Conservation (phyloP, 92 coral and sea anemone genomes). For the Phymanthus crucifer region DNA sequence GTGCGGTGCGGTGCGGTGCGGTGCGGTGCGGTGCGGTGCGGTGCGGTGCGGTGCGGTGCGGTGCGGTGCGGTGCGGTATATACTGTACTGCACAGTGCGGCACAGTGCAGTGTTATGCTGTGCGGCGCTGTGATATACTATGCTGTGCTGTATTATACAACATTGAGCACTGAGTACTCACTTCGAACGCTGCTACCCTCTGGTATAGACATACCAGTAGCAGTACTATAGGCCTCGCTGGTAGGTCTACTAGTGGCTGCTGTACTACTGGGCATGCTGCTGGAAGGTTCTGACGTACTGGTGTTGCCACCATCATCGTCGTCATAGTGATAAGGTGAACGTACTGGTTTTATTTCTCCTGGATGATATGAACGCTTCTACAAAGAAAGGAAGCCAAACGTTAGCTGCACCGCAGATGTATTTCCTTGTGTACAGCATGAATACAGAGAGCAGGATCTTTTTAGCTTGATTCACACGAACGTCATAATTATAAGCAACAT, state of each 20-base stretch:
- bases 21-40: neutral
- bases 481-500: too few relatives aligned
- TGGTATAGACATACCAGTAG: conserved; percentile 42
- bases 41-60: neutral
- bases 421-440: too few relatives aligned
- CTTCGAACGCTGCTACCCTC: conserved; percentile 68
- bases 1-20: conserved; percentile 8
- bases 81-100: too few relatives aligned
- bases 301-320: conserved; percentile 86
- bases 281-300: conserved; percentile 88
- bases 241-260: conserved; percentile 69
- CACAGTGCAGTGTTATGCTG: too few relatives aligned
- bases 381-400: neutral
- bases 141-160: too few relatives aligned
- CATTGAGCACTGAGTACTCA: too few relatives aligned
- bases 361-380: conserved; percentile 97
- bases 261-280: conserved; percentile 84
- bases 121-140: too few relatives aligned
- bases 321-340: conserved; percentile 80
- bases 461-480: too few relatives aligned
- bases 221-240: conserved; percentile 68
- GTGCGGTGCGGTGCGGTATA: neutral
- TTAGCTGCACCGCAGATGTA: neutral
- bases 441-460: too few relatives aligned
- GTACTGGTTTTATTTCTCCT: conserved; percentile 75